Evolutionary conservation across 2,113 vertebrate species (phyloP).

Genomic region (Brachyhypopomus occidentalis): DNA sequence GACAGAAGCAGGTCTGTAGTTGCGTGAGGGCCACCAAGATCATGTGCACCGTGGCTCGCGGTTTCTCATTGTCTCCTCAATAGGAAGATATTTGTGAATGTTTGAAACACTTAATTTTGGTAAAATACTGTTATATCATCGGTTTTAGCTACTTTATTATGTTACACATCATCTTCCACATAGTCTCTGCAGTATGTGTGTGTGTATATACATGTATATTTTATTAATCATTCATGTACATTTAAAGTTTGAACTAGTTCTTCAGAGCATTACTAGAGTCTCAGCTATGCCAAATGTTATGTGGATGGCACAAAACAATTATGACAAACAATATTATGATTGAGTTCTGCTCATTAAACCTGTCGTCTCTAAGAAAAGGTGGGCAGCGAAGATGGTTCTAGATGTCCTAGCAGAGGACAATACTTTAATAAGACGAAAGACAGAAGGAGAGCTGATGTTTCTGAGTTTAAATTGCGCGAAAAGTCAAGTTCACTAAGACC

Average conservation of each 20-base stretch:
- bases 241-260: conserved; percentile 24
- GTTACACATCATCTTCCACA: not conserved
- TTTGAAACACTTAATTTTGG: conserved; percentile 18
- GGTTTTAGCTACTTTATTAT: not conserved
- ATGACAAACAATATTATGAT: not conserved
- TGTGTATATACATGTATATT: conserved; percentile 18
- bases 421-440: not conserved
- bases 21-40: not conserved
- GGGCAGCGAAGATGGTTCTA: too few relatives aligned
- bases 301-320: not conserved
- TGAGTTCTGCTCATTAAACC: not conserved
- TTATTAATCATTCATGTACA: not conserved
- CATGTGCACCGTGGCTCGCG: not conserved
- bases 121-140: not conserved
- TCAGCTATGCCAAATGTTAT: not conserved
- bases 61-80: not conserved
- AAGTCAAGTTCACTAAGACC: not conserved
- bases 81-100: not conserved
- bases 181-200: not conserved
- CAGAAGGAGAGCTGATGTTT: not conserved
- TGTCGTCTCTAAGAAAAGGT: not conserved
- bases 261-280: not conserved
- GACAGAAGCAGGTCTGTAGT: too few relatives aligned
- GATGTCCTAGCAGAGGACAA: not conserved
- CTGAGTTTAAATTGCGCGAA: not conserved